Conservation (phyloP, 2,888 invertebrate genomes). For the Drepanosiphum platanoidis region DNA sequence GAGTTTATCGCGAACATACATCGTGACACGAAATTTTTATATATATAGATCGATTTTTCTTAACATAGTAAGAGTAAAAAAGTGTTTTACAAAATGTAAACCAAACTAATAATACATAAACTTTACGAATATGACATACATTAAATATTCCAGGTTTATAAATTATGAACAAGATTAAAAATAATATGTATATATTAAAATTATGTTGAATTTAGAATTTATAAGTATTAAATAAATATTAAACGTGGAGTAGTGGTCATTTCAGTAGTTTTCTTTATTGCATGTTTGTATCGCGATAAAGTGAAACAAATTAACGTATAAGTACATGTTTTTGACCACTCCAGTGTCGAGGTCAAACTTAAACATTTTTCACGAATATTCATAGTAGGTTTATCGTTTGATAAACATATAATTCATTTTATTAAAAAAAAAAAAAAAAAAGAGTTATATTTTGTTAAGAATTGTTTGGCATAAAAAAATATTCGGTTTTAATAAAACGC, state of each 20-base stretch:
- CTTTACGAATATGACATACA: background rate
- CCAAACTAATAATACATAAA: background rate
- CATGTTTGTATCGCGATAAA: slow-evolving; percentile 7
- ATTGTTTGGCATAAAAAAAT: too few species aligned
- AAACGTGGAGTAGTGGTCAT: background rate
- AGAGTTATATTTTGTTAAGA: too few species aligned
- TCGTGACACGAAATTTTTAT: too few species aligned
- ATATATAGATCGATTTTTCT: too few species aligned
- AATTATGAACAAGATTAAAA: background rate
- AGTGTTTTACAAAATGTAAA: too few species aligned
- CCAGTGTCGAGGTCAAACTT: slow-evolving; percentile 25
- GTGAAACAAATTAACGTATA: slow-evolving; percentile 21
- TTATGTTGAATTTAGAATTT: background rate
- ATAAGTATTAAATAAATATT: slow-evolving; percentile 7
- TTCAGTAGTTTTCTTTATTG: slow-evolving; percentile 5
- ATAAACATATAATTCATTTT: background rate
- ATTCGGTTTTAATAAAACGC: too few species aligned
- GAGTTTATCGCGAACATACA: too few species aligned
- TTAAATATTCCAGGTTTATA: background rate
- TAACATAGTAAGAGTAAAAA: background rate
- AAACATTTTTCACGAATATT: background rate
- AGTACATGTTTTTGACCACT: slow-evolving; percentile 2
- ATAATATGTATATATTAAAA: background rate
- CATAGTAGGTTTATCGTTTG: background rate
- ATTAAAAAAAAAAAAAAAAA: too few species aligned